These are phyloP conservation scores for Sandelia bainsii DNA, from an alignment of 2,797 vertebrate species.

Conservation along the genomic window DNA sequence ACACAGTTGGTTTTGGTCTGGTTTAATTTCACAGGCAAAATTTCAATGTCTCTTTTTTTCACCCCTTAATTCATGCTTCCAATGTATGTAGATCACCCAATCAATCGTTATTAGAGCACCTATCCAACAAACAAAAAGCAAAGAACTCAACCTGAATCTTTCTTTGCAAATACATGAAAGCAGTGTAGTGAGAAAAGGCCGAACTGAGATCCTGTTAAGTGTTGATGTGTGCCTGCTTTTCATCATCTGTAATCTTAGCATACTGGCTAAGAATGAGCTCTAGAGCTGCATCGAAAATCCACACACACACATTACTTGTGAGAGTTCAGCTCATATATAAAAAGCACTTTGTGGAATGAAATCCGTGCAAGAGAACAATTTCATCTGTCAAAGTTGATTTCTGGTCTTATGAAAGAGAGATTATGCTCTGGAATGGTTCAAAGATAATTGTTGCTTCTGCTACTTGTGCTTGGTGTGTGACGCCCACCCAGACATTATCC, in stretches of 20 bases:
- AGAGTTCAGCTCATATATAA: slow-evolving; percentile 34
- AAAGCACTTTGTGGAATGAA: slow-evolving; percentile 50
- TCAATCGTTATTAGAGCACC: slow-evolving; percentile 30
- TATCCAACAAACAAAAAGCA: slow-evolving; percentile 23
- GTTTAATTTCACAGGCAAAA: slow-evolving; percentile 18
- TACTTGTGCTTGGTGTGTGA: slow-evolving; percentile 44
- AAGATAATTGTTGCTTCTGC: slow-evolving; percentile 70
- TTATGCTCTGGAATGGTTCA: slow-evolving; percentile 54
- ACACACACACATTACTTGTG: slow-evolving; percentile 1
- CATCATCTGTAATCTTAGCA: slow-evolving; percentile 52
- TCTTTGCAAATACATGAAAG: slow-evolving; percentile 35
- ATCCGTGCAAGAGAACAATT: slow-evolving; percentile 71
- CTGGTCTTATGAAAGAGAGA: slow-evolving; percentile 63
- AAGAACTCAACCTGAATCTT: background rate
- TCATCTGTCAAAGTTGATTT: slow-evolving; percentile 63
- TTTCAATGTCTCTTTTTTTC: background rate
- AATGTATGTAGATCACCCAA: slow-evolving; percentile 9
- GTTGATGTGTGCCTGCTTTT: slow-evolving; percentile 58
- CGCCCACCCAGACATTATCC: slow-evolving; percentile 66
- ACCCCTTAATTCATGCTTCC: background rate
- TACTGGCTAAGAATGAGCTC: slow-evolving; percentile 40
- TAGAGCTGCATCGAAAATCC: slow-evolving; percentile 12
- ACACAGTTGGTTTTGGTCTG: slow-evolving; percentile 10
- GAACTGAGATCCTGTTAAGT: slow-evolving; percentile 28
- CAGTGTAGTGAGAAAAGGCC: slow-evolving; percentile 27